These are phyloP conservation scores for Drosophila santomea DNA, from an alignment of 1,140 invertebrate species.

Conservation along the genomic window DNA sequence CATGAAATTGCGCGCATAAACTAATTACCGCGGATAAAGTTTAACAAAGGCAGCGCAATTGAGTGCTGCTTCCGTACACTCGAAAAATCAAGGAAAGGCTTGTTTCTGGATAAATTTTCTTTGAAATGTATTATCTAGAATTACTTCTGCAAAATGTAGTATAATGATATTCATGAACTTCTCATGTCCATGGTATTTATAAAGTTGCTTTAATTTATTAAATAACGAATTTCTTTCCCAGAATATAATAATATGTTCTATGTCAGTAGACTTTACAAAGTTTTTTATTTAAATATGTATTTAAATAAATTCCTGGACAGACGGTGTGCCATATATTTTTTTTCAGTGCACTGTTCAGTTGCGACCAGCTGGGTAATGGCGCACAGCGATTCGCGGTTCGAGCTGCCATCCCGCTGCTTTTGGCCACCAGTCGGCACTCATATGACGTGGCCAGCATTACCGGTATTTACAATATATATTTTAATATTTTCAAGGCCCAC, in stretches of 20 bases:
- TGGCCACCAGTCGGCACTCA: conserved; percentile 65
- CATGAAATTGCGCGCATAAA: conserved; percentile 82
- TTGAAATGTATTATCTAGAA: too few species aligned
- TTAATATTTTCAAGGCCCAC: conserved; percentile 45
- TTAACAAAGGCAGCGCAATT: conserved; percentile 62
- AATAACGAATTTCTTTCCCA: too few species aligned
- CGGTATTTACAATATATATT: conserved; percentile 81
- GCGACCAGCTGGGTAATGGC: conserved; percentile 54
- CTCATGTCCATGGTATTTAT: too few species aligned
- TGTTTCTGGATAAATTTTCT: too few species aligned
- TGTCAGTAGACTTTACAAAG: too few species aligned
- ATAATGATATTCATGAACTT: too few species aligned
- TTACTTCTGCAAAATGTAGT: too few species aligned
- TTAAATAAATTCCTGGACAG: too few species aligned
- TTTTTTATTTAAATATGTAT: too few species aligned
- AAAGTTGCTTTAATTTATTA: too few species aligned
- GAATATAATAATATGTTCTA: too few species aligned
- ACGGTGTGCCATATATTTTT: neutral
- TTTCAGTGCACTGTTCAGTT: conserved; percentile 12
- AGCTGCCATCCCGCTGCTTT: conserved; percentile 40
- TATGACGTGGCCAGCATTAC: conserved; percentile 62
- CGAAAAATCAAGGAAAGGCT: conserved; percentile 23
- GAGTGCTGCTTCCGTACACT: conserved; percentile 36
- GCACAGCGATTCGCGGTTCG: conserved; percentile 46
- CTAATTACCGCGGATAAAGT: conserved; percentile 81